Conservation (phyloP, 2,113 vertebrate genomes). For the Aptenodytes patagonicus region DNA sequence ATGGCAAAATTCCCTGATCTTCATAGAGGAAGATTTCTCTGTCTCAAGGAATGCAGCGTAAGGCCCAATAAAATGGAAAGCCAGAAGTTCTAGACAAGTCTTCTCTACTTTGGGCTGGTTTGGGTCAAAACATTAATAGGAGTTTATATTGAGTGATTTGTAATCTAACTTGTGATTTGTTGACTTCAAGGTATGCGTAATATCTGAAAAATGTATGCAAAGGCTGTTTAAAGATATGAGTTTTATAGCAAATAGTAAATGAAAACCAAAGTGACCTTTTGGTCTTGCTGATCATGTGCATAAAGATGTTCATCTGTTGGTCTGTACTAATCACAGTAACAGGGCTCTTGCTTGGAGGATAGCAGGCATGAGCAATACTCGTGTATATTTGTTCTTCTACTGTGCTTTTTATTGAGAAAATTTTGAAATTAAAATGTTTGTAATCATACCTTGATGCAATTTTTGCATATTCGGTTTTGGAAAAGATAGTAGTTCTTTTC, state of each 20-base stretch:
- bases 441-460: neutral
- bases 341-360: constrained; percentile 53
- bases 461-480: neutral
- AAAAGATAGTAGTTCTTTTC: neutral
- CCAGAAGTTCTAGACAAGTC: neutral
- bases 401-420: neutral
- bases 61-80: neutral
- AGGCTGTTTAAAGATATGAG: neutral
- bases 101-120: neutral
- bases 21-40: neutral
- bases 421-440: neutral
- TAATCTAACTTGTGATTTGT: constrained; percentile 20
- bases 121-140: neutral
- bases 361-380: constrained; percentile 47
- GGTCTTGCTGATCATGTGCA: constrained; percentile 72
- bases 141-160: neutral
- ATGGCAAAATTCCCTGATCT: neutral
- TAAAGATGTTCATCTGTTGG: constrained; percentile 78
- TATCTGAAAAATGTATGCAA: constrained; percentile 26
- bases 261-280: constrained; percentile 81
- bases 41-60: neutral
- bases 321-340: constrained; percentile 72
- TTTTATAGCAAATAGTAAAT: constrained; percentile 79
- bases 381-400: constrained; percentile 62
- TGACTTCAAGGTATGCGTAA: neutral